Evolutionary conservation across 2,113 vertebrate genomes (phyloP).

Genomic region (Bufo bufo): DNA sequence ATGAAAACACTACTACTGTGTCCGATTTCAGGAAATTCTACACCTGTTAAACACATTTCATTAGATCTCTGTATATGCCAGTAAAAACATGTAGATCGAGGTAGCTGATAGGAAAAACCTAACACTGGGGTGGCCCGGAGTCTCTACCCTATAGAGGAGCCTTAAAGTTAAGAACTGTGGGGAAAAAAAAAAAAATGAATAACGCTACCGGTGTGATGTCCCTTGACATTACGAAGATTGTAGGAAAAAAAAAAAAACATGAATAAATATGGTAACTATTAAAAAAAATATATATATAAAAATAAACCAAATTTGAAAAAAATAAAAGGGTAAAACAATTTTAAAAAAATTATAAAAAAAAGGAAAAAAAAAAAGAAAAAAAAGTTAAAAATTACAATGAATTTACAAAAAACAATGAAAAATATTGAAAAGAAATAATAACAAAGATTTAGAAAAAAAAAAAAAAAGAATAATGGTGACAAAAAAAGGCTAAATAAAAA

Average conservation of each 20-base stretch:
- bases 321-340: background rate
- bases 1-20: conserved; percentile 29
- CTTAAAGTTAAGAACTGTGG: background rate
- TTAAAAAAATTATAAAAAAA: background rate
- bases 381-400: background rate
- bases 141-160: background rate
- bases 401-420: background rate
- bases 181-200: background rate
- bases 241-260: background rate
- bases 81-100: conserved; percentile 26
- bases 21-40: conserved; percentile 42
- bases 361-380: background rate
- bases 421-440: too few species aligned
- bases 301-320: background rate
- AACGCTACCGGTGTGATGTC: background rate
- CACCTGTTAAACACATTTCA: conserved; percentile 46
- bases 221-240: background rate
- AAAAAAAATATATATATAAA: background rate
- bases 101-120: background rate
- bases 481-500: background rate
- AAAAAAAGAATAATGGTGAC: background rate
- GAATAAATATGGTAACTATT: background rate
- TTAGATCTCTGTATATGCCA: conserved; percentile 16
- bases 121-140: background rate
- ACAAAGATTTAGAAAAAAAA: too few species aligned